These are phyloP conservation scores for Ciconia boyciana DNA, from an alignment of 2,113 vertebrate genomes.

Conservation along the genomic window DNA sequence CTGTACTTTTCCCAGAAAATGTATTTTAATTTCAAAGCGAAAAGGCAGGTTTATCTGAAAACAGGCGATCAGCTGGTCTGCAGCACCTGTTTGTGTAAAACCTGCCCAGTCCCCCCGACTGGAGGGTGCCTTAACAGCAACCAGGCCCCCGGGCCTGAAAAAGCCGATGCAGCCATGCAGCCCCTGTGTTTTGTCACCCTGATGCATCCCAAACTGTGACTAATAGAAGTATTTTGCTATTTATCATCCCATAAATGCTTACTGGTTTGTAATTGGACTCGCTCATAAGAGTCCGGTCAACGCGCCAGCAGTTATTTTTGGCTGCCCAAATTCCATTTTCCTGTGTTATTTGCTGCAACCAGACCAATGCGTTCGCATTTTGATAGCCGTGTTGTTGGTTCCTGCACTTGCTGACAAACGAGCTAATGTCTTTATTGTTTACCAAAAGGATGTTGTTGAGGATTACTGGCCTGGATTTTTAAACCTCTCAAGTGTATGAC, in stretches of 20 bases:
- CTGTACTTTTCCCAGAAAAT: neutral
- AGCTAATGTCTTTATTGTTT: neutral
- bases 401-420: neutral
- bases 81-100: neutral
- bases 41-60: neutral
- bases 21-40: neutral
- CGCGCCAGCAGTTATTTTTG: neutral
- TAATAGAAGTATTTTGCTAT: neutral
- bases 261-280: neutral
- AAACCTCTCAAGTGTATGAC: conserved; percentile 1
- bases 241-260: neutral
- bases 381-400: neutral
- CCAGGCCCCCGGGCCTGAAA: neutral
- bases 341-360: neutral
- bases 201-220: neutral
- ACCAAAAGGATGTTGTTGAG: neutral
- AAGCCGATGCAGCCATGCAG: accelerated
- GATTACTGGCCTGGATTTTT: neutral
- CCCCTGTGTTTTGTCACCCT: neutral
- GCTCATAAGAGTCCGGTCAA: neutral
- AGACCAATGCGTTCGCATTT: neutral
- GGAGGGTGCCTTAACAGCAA: neutral
- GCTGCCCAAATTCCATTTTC: neutral
- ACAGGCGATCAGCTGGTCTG: accelerated
- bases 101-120: neutral